Conservation (phyloP, 1,140 invertebrate genomes). For the Phymastichus coffea region DNA sequence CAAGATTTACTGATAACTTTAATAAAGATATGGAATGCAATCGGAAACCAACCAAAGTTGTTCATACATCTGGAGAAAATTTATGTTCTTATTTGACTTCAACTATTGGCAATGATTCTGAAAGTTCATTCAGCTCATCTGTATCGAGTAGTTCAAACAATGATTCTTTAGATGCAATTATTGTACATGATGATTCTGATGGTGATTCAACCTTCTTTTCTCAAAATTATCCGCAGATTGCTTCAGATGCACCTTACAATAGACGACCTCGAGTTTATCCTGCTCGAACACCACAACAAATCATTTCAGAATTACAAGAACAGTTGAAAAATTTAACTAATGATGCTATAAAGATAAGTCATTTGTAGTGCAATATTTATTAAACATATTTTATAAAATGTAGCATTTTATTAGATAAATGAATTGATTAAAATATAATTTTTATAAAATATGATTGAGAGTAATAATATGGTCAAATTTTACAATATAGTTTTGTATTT, state of each 20-base stretch:
- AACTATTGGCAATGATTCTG: no score
- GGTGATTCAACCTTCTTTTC: slow-evolving; percentile 1
- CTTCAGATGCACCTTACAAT: background rate
- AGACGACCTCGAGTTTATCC: slow-evolving; percentile 1
- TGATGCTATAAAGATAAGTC: background rate
- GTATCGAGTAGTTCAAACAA: background rate
- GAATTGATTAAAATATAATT: slow-evolving; percentile 3
- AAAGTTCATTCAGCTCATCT: no score
- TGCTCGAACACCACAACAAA: background rate
- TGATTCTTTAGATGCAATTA: slow-evolving; percentile 2
- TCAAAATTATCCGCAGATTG: background rate
- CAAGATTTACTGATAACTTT: no score
- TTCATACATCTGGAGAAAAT: background rate
- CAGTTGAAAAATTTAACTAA: background rate
- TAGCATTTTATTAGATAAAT: background rate
- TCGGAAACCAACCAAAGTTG: background rate
- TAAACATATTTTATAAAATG: no score
- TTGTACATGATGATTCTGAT: background rate
- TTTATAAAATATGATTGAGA: no score
- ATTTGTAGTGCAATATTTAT: no score
- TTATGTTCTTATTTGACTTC: background rate
- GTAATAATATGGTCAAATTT: no score
- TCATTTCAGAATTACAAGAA: background rate
- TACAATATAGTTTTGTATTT: slow-evolving; percentile 12
- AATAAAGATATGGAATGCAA: no score